Evolutionary conservation across 2,113 vertebrate genomes (phyloP).

Genomic region (Erythrolamprus reginae): DNA sequence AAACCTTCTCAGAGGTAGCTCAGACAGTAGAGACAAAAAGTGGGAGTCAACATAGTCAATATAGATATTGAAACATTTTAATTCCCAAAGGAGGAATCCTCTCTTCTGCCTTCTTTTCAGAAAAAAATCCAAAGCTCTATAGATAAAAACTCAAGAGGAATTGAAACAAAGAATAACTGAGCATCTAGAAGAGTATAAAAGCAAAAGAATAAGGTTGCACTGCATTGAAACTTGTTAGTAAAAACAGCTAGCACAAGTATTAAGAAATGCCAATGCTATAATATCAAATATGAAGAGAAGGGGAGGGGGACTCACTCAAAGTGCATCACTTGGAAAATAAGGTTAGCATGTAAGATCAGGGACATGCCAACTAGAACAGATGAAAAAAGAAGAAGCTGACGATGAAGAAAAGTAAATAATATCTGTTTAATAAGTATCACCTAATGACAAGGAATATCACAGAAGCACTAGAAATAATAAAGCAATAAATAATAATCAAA

Average conservation of each 20-base stretch:
- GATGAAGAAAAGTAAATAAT: neutral
- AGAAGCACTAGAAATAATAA: neutral
- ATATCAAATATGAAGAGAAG: neutral
- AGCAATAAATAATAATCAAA: neutral
- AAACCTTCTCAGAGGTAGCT: neutral
- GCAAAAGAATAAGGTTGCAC: neutral
- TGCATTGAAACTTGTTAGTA: neutral
- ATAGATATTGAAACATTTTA: neutral
- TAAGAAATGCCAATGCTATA: neutral
- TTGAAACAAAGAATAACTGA: neutral
- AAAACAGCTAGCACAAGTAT: neutral
- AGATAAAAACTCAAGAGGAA: neutral
- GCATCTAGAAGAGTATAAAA: neutral
- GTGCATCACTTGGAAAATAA: neutral
- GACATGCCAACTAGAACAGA: neutral
- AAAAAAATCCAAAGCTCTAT: neutral
- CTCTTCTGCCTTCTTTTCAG: neutral
- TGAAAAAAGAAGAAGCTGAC: neutral
- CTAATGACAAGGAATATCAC: neutral
- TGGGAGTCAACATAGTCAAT: neutral
- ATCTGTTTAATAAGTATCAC: neutral
- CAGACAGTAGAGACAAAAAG: neutral
- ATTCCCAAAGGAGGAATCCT: neutral
- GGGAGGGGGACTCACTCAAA: too few relatives aligned
- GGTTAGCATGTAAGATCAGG: neutral